A percentile compares a stretch with the other conserved stretches of the same genome.
These are phyloP conservation scores for Hedychridium roseum DNA, from an alignment of 2,888 invertebrate species.

Conservation along the genomic window DNA sequence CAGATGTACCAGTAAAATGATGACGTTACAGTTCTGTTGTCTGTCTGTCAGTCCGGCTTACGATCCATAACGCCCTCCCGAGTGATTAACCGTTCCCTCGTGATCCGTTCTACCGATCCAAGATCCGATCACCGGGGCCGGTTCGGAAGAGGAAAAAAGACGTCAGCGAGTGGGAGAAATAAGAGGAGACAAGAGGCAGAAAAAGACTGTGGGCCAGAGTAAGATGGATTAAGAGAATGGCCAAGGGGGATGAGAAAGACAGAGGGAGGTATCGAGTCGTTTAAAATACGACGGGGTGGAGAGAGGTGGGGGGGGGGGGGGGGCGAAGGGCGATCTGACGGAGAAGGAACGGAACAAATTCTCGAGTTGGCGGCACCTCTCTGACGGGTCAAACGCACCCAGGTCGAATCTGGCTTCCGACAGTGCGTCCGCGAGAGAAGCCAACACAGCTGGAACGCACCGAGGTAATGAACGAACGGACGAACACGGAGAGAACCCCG, in stretches of 20 bases:
- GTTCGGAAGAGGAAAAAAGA: not conserved
- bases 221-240: constrained; percentile 6
- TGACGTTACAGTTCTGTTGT: constrained; percentile 43
- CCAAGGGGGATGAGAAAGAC: no score
- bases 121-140: constrained; percentile 15
- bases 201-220: constrained; percentile 16
- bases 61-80: constrained; percentile 29
- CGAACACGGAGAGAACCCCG: constrained; percentile 39
- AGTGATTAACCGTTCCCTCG: constrained; percentile 41
- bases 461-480: constrained; percentile 22
- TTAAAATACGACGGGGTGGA: no score
- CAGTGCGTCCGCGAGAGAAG: constrained; percentile 20
- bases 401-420: constrained; percentile 31
- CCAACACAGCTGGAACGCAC: constrained; percentile 13
- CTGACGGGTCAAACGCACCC: constrained; percentile 15
- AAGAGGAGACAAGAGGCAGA: constrained; percentile 5
- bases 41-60: constrained; percentile 33
- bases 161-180: constrained; percentile 14
- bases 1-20: constrained; percentile 30
- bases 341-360: no score
- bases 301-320: constrained; percentile 3
- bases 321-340: constrained; percentile 1
- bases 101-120: constrained; percentile 24
- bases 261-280: constrained; percentile 10
- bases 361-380: constrained; percentile 9